Percentiles rank a stretch among this genome's conserved stretches.
Evolutionary conservation across 2,113 vertebrate species (phyloP).

Genomic region (Cepphus grylle): DNA sequence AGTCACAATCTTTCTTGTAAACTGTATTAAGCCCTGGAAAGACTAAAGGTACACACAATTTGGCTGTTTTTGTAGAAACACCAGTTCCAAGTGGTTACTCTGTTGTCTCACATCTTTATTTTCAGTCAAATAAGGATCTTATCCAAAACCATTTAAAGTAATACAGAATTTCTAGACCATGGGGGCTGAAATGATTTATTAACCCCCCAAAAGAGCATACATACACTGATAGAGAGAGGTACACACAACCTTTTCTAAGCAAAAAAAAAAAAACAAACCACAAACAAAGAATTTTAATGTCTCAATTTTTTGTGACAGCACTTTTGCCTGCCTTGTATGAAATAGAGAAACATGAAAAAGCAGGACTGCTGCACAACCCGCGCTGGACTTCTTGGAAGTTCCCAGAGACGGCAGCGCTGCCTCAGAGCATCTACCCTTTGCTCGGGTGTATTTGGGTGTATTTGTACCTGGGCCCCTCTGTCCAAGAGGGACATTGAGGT

Average conservation of each 20-base stretch:
- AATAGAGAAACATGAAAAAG: neutral
- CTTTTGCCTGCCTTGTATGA: neutral
- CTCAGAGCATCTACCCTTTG: fast-evolving
- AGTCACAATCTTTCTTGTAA: neutral
- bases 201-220: neutral
- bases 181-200: neutral
- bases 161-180: neutral
- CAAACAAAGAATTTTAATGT: neutral
- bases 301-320: neutral
- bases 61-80: neutral
- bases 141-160: neutral
- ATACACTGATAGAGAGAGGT: neutral
- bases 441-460: neutral
- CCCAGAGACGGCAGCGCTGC: neutral
- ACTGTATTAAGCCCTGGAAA: neutral
- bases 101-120: neutral
- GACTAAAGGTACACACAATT: neutral
- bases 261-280: neutral
- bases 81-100: neutral
- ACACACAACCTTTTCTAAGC: neutral
- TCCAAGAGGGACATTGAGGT: no score
- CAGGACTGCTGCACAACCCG: no score
- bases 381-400: neutral
- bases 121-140: neutral
- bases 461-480: no score